Evolutionary conservation across 2,797 vertebrate genomes (phyloP).

Genomic region (Kryptolebias ocellatus): DNA sequence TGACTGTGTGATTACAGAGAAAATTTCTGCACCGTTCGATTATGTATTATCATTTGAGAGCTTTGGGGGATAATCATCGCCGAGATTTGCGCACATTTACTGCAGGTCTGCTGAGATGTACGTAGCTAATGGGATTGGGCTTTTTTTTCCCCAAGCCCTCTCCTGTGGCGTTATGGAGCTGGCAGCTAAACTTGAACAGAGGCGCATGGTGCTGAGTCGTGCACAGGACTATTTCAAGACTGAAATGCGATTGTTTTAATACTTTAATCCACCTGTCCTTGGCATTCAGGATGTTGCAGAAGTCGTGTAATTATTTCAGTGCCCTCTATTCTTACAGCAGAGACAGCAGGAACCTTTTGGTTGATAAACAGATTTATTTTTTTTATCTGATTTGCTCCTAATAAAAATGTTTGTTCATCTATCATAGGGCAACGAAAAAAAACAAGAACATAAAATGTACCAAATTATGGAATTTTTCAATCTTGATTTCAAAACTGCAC

Average conservation of each 20-base stretch:
- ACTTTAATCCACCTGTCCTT: conserved; percentile 89
- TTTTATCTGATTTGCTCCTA: conserved; percentile 4
- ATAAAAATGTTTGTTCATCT: background rate
- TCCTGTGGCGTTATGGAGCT: conserved; percentile 77
- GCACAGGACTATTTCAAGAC: conserved; percentile 86
- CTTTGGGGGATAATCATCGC: conserved; percentile 78
- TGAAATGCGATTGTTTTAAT: conserved; percentile 90
- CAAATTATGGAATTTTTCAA: conserved; percentile 19
- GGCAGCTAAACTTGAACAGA: conserved; percentile 83
- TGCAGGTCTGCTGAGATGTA: conserved; percentile 81
- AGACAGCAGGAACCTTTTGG: conserved; percentile 22
- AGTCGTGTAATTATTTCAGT: conserved; percentile 83
- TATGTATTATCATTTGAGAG: conserved; percentile 74
- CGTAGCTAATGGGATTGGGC: conserved; percentile 80
- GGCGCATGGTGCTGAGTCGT: conserved; percentile 82
- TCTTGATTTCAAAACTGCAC: conserved; percentile 25
- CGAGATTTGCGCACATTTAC: conserved; percentile 79
- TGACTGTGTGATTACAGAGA: conserved; percentile 61
- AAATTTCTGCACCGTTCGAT: conserved; percentile 60
- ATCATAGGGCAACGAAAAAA: conserved; percentile 1
- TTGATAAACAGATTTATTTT: conserved; percentile 31
- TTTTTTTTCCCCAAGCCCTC: conserved; percentile 60
- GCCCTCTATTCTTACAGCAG: conserved; percentile 72
- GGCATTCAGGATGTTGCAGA: conserved; percentile 85
- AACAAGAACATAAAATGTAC: background rate